These are phyloP conservation scores for Lethrus apterus DNA, from an alignment of 1,140 invertebrate species.

Conservation along the genomic window DNA sequence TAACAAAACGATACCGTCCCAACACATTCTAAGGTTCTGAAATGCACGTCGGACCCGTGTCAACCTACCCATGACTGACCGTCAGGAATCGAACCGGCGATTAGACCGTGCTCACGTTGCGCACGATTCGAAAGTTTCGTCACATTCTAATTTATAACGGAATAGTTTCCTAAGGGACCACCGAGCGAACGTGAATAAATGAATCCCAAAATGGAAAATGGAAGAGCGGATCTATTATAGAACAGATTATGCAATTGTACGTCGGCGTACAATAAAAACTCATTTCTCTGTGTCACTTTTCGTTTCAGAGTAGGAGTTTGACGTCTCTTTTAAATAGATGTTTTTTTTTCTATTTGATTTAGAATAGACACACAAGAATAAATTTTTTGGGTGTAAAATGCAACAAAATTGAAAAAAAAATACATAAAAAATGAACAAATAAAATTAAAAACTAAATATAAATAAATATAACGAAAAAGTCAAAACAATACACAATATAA, in stretches of 20 bases:
- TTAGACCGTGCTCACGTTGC: constrained; percentile 17
- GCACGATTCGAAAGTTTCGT: neutral
- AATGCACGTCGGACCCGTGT: constrained; percentile 29
- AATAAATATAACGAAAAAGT: too few species aligned
- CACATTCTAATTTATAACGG: constrained; percentile 22
- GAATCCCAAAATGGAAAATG: constrained; percentile 18
- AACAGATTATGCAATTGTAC: constrained; percentile 16
- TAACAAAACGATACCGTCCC: constrained; percentile 13
- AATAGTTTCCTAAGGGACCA: constrained; percentile 15
- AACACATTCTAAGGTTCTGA: constrained; percentile 23
- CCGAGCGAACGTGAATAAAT: constrained; percentile 19
- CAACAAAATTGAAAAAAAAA: too few species aligned
- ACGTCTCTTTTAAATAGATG: constrained; percentile 10
- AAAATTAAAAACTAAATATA: too few species aligned
- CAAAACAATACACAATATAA: too few species aligned
- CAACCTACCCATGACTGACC: constrained; percentile 26
- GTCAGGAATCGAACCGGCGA: constrained; percentile 24
- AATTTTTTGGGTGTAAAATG: too few species aligned
- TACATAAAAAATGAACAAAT: too few species aligned
- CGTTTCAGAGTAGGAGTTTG: constrained; percentile 12
- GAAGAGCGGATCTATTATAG: constrained; percentile 17
- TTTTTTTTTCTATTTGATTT: constrained; percentile 10
- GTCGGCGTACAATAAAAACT: constrained; percentile 17
- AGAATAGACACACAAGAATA: too few species aligned
- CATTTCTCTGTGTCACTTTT: constrained; percentile 13